Evolutionary conservation across 2,797 vertebrate genomes (phyloP), one percentile per base, ranked within the genome.

Genomic region (Urosaurus nigricauda): DNA sequence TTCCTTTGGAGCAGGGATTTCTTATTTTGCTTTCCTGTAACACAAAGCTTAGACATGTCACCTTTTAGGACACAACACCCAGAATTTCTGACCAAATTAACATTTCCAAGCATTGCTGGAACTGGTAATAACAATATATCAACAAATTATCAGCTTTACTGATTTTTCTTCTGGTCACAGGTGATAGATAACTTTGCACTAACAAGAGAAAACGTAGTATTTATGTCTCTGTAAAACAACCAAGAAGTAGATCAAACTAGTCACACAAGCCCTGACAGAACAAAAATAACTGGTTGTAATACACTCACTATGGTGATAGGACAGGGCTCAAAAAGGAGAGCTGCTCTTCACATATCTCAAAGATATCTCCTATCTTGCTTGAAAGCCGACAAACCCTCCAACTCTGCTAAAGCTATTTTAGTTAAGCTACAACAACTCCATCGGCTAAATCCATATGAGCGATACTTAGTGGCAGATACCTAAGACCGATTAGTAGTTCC

Each of bases 371-470:
- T 91, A 94, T 94, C 94, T 94, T 93, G 35, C 92, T 94, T 80
- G 85, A 94, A 95, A 95, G 91, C 92, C 89, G 92, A 90, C 95
- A 92, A 90, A 94, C 88, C 89, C 92, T 96, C 93, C 91, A 96
- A 93, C 90, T 95, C 91, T 91, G 89, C 90, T 86, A 86, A 81
- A 95, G 92, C 85, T 94, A 65, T 95, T 96, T 96, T 94, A 95
- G 90, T 93, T 96, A 93, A 96, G 89, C 93, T 93, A 90, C 90
- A 91, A 94, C 92, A 94, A 95, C 87, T 96, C 94, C 94, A 91
- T 94, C 93, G 89, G 65, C 88, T 96, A 96, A 95, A 94, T 94
- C 92, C 93, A 93, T 91, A 90, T 92, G 94, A 93, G 93, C 86
- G 93, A 95, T 94, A 96, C 83, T 88, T 92, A 91, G 91, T 84